These are phyloP conservation scores for Phasia obesa DNA, from an alignment of 2,888 invertebrate species.

Conservation along the genomic window DNA sequence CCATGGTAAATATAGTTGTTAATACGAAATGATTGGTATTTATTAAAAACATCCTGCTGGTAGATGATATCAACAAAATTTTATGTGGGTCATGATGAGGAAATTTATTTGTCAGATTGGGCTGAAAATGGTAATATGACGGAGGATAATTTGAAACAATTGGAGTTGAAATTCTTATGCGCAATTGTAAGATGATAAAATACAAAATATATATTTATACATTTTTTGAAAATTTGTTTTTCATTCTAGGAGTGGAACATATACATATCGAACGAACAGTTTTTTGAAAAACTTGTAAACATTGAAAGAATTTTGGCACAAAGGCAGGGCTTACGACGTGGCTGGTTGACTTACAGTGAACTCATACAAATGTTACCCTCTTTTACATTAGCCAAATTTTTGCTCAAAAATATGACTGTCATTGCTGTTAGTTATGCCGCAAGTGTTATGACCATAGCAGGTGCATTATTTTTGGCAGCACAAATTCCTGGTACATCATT, in stretches of 20 bases:
- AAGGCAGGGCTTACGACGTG: conserved; percentile 87
- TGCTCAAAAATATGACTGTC: conserved; percentile 79
- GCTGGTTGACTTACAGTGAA: conserved; percentile 93
- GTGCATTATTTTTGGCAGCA: conserved; percentile 83
- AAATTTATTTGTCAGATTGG: conserved; percentile 94
- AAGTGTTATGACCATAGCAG: conserved; percentile 81
- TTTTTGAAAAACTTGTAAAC: conserved; percentile 87
- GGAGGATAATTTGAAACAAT: conserved; percentile 88
- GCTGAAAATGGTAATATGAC: conserved; percentile 91
- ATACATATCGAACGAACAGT: conserved; percentile 89
- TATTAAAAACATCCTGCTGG: neutral
- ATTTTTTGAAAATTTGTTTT: neutral
- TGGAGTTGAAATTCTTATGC: conserved; percentile 93
- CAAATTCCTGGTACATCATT: conserved; percentile 83
- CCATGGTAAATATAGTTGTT: conserved; percentile 87
- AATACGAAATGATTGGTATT: neutral
- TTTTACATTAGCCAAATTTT: conserved; percentile 79
- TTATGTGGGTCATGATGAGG: conserved; percentile 96
- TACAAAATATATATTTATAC: no score
- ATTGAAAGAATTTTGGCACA: conserved; percentile 89
- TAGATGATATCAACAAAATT: conserved; percentile 99
- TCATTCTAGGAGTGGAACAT: conserved; percentile 90
- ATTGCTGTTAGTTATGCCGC: conserved; percentile 82
- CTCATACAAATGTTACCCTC: conserved; percentile 84
- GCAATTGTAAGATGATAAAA: conserved; percentile 88